Percentiles rank a stretch among this genome's conserved stretches.
These are phyloP conservation scores for Varanus komodoensis DNA, from an alignment of 2,113 vertebrate species.

Conservation along the genomic window DNA sequence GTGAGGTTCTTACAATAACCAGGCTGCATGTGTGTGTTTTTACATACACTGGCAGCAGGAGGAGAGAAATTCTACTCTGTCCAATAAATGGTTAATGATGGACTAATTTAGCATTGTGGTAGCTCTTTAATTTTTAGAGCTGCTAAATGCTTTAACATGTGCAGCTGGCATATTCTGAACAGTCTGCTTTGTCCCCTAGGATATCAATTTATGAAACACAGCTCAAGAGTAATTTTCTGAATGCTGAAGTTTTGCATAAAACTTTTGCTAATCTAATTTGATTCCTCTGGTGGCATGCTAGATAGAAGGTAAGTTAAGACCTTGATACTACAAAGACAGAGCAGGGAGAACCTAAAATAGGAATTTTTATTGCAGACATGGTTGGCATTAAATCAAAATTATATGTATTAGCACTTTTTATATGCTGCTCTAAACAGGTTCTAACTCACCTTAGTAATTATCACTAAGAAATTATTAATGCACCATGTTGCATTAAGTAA, in stretches of 20 bases:
- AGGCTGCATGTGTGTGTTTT: background rate
- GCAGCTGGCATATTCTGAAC: constrained; percentile 38
- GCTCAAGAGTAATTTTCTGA: constrained; percentile 58
- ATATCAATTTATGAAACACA: constrained; percentile 34
- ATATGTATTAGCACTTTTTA: background rate
- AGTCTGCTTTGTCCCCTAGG: constrained; percentile 31
- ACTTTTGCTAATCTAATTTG: constrained; percentile 54
- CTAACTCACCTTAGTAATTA: background rate
- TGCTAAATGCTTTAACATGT: constrained; percentile 20
- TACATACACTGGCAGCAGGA: background rate
- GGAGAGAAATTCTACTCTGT: constrained; percentile 9
- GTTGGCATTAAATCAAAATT: constrained; percentile 15
- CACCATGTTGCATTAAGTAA: background rate
- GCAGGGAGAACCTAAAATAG: background rate
- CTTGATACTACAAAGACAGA: constrained; percentile 7
- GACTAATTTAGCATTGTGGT: constrained; percentile 10
- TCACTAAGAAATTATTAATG: too few species aligned
- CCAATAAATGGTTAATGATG: constrained; percentile 2
- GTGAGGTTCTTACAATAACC: background rate
- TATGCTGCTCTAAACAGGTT: background rate
- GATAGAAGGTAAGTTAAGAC: constrained; percentile 28
- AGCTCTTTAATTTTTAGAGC: constrained; percentile 19
- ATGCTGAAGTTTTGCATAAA: constrained; percentile 54
- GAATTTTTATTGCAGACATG: background rate
- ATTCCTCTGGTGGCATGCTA: constrained; percentile 28